Evolutionary conservation across 2,888 invertebrate genomes (phyloP), one percentile per base, ranked within the genome.

Genomic region (Pterostichus niger): DNA sequence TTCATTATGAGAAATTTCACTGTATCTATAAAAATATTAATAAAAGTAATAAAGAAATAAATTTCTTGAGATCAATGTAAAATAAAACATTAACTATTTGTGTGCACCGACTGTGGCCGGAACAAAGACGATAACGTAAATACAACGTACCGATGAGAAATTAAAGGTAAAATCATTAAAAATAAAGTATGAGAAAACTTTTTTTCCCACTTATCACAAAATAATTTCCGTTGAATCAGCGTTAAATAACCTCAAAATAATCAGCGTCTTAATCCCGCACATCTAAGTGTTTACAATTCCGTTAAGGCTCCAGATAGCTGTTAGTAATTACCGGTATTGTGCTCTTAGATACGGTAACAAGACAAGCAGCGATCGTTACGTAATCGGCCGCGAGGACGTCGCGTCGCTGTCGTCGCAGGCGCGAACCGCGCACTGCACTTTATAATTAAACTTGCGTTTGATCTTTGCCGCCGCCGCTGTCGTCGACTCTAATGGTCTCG

Each of bases 391-490:
- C 73, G 44, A 40, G n/a, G 68, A 17, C 17, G 56, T 13, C 56
- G 17, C 17, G 15, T 13, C 15, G 56, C 56, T 17, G 15, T 17
- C 17, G 17, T 56, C 52, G 52, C 52, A 64, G 46, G 44, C 68
- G 68, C 44, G 10, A 52, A 13, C 13, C 49, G n/a, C 49, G 17
- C 75, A 75, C 56, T 76, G 54, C 76, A 76, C 76, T 76, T 76
- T 56, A 35, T 76, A 76, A 76, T 76, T 76, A 76, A 56, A 76
- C 76, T 54, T 54, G 33, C 56, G 76, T 76, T 76, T 76, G 76
- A 76, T 56, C 54, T 54, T 68, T 9, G 31, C 13, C 75, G 35
- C 31, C 31, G 31, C 52, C 33, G 15, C 31, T 33, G 76, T 40
- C 40, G 40, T 33, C 9, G 13, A 15, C 35, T n/a, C 54, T 76